Base-by-base conservation (phyloP, 2,113 vertebrate species). In the Chionis minor region DNA sequence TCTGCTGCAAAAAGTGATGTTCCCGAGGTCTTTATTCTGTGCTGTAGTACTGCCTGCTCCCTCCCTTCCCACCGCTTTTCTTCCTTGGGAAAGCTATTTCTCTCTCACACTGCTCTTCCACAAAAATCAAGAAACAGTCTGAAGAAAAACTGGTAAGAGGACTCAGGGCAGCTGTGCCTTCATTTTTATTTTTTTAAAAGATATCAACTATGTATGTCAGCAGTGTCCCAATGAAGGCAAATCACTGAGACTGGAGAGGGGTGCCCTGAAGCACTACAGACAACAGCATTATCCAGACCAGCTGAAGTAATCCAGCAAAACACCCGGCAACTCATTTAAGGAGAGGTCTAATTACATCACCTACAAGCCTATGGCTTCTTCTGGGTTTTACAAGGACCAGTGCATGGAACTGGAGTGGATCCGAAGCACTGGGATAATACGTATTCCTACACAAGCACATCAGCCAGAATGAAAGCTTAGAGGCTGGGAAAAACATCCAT, bases 351-450 rank as follows among this genome's bases (percentile, higher is more conserved):
- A 89, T 16, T 38, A 42, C 80, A 89, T 20, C 67, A 45, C 51
- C 38, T 63, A n/a, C 10, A 16, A 70, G n/a, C 20, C 63, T 15
- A 4, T 2, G 33, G 51, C 52, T 91, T 56, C 51, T 61, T 35
- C 49, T 4, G 38, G 27, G 45, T 73, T 83, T 69, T 88, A 49
- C 32, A 71, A 74, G 72, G 44, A 81, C n/a, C 58, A 35, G 22
- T 2, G 1, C n/a, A 42, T 38, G 69, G 54, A 71, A 75, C 56
- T 3, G 8, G 33, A 92, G 30, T 9, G 35, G 62, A 58, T 58
- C 40, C 0, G 0, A 78, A 83, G 58, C 30, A 32, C 35, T 13
- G 54, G 6, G 24, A 20, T 30, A 77, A 62, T 55, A 19, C 0
- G 0, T 32, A 47, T 40, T 75, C 81, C 19, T 45, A 45, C 62